These are phyloP conservation scores for Rattus rattus DNA, from an alignment of 2,113 vertebrate species.

Conservation along the genomic window DNA sequence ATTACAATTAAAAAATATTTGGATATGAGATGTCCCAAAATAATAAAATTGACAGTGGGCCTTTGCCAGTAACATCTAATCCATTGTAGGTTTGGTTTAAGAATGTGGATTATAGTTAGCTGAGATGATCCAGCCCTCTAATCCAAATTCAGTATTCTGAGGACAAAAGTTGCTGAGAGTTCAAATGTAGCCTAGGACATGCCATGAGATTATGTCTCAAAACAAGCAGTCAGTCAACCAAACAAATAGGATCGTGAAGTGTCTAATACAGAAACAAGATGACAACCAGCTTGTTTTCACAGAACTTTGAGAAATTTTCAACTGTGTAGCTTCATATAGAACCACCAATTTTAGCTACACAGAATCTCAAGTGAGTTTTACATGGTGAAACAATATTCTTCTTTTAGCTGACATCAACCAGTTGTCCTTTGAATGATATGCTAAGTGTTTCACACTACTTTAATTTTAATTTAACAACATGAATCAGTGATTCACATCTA, in stretches of 20 bases:
- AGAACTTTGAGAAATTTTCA: not conserved
- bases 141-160: not conserved
- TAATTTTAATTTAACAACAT: not conserved
- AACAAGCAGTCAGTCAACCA: not conserved
- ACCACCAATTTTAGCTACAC: not conserved
- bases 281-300: not conserved
- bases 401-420: not conserved
- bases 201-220: not conserved
- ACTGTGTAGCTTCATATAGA: not conserved
- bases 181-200: not conserved
- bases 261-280: not conserved
- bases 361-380: not conserved
- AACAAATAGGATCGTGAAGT: not conserved
- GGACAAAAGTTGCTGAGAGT: not conserved
- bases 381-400: not conserved
- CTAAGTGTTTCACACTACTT: not conserved
- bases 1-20: not conserved
- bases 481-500: not conserved
- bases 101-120: not conserved
- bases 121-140: accelerated
- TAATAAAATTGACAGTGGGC: not conserved
- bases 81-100: not conserved
- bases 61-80: not conserved
- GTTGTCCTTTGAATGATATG: not conserved
- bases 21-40: not conserved